Evolutionary conservation across 2,113 vertebrate species (phyloP).

Genomic region (Bubo scandiacus): DNA sequence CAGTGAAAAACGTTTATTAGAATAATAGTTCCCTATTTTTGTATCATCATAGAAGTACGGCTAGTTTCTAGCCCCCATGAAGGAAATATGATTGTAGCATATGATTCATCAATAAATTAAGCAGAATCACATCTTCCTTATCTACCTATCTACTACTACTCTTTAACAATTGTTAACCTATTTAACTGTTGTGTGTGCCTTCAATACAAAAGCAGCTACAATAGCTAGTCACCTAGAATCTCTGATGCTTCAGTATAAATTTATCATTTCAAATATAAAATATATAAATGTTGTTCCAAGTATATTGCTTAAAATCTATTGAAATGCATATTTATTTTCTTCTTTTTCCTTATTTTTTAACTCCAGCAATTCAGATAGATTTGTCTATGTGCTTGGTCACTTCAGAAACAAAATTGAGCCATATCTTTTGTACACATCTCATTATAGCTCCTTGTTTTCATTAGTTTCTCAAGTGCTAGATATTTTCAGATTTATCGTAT

Average conservation of each 20-base stretch:
- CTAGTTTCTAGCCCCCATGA: background rate
- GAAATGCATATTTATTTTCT: background rate
- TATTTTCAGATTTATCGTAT: background rate
- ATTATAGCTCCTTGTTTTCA: background rate
- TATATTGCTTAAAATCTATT: background rate
- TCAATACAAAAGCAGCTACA: background rate
- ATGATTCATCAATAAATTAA: background rate
- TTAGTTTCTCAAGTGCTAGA: background rate
- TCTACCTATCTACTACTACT: background rate
- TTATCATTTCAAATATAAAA: background rate
- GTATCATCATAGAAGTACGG: background rate
- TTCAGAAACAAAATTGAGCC: background rate
- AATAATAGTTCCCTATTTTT: background rate
- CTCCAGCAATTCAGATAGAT: background rate
- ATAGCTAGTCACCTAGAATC: background rate
- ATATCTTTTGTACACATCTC: background rate
- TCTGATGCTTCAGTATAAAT: background rate
- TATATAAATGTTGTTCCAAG: background rate
- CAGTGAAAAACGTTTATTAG: background rate
- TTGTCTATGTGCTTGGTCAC: background rate
- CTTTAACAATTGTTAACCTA: background rate
- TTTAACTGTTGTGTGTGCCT: background rate
- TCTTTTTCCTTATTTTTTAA: background rate
- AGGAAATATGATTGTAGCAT: background rate
- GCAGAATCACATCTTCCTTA: background rate